Conservation (phyloP, 2,113 vertebrate genomes). For the Clarias macrocephalus region DNA sequence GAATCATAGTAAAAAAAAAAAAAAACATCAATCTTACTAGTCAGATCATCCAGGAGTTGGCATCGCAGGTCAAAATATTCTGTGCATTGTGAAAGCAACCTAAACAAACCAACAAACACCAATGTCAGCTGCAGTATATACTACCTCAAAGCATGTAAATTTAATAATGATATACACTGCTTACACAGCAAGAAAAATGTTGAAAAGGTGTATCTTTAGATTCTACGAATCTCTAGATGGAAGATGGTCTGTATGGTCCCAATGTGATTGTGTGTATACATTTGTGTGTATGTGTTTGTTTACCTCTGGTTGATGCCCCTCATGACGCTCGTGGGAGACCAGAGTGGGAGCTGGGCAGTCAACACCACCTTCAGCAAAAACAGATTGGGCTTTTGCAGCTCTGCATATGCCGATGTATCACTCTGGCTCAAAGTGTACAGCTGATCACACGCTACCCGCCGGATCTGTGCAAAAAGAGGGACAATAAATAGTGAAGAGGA, state of each 20-base stretch:
- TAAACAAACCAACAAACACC: conserved; percentile 56
- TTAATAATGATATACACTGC: background rate
- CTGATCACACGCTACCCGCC: conserved; percentile 94
- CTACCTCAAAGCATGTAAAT: background rate
- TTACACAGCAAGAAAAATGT: no score
- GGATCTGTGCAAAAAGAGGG: conserved; percentile 77
- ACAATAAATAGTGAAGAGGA: background rate
- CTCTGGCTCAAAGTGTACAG: conserved; percentile 96
- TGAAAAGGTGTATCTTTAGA: background rate
- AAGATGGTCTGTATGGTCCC: background rate
- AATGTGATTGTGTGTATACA: background rate
- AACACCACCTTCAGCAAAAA: conserved; percentile 91
- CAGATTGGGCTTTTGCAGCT: conserved; percentile 93
- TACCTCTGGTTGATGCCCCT: conserved; percentile 97
- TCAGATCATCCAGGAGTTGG: conserved; percentile 93
- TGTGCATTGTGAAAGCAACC: conserved; percentile 93
- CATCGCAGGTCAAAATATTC: conserved; percentile 98
- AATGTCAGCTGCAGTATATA: background rate
- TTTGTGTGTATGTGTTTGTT: background rate
- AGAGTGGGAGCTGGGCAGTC: conserved; percentile 92
- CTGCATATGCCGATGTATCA: conserved; percentile 87
- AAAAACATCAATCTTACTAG: conserved; percentile 82
- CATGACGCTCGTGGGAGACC: conserved; percentile 98
- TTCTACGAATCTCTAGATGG: background rate
- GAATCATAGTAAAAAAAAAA: background rate